These are phyloP conservation scores for Tanytarsus gracilentus DNA, from an alignment of 2,888 invertebrate species.

Conservation along the genomic window DNA sequence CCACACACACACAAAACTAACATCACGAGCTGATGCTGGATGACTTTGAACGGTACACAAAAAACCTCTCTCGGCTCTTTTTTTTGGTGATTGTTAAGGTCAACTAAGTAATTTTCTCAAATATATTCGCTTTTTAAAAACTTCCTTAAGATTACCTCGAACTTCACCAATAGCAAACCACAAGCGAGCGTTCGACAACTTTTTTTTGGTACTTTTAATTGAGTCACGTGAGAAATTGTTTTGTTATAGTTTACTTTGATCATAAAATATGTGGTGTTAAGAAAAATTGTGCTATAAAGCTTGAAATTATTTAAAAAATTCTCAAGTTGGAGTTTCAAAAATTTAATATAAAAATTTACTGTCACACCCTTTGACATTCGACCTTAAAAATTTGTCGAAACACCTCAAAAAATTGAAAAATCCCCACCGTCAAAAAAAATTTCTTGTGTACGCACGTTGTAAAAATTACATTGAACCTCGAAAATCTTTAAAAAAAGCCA, in stretches of 20 bases:
- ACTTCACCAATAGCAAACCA: slow-evolving; percentile 15
- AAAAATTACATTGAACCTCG: slow-evolving; percentile 20
- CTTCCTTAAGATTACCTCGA: slow-evolving; percentile 22
- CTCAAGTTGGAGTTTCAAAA: too few relatives aligned
- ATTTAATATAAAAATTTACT: too few relatives aligned
- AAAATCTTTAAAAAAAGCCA: neutral
- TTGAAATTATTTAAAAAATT: too few relatives aligned
- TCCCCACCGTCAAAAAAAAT: neutral
- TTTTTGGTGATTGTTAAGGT: slow-evolving; percentile 25
- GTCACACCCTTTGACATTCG: too few relatives aligned
- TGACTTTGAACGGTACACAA: slow-evolving; percentile 19
- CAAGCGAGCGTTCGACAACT: too few relatives aligned
- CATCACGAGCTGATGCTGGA: slow-evolving; percentile 3
- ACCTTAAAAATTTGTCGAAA: too few relatives aligned
- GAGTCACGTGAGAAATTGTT: neutral
- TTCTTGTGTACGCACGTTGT: too few relatives aligned
- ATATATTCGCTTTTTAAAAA: slow-evolving; percentile 12
- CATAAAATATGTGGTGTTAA: too few relatives aligned
- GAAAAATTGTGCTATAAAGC: too few relatives aligned
- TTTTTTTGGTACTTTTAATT: neutral
- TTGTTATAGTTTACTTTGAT: too few relatives aligned
- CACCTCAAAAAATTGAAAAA: too few relatives aligned
- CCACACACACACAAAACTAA: neutral
- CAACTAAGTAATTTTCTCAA: slow-evolving; percentile 17
- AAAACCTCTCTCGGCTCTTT: neutral